Conservation (phyloP, 2,113 vertebrate genomes). For the Ciconia stormi region DNA sequence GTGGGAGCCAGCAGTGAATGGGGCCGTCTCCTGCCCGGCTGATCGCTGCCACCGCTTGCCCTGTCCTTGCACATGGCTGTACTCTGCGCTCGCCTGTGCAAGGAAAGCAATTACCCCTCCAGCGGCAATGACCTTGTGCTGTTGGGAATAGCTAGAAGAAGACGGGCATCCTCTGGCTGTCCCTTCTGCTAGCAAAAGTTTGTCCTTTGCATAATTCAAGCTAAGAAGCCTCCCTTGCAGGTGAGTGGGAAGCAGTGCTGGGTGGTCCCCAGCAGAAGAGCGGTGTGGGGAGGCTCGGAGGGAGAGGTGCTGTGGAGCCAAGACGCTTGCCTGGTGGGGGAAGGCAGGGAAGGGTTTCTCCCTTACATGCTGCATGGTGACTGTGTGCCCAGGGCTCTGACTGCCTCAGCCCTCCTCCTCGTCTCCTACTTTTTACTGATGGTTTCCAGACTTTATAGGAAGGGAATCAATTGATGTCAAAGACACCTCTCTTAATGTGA, state of each 20-base stretch:
- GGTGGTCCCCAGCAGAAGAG: neutral
- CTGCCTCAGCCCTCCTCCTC: neutral
- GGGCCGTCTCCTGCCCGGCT: neutral
- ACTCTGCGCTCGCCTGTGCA: neutral
- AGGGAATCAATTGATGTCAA: accelerated
- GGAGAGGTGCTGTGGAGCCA: neutral
- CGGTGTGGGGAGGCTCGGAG: accelerated
- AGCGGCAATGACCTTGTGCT: neutral
- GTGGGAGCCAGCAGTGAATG: neutral
- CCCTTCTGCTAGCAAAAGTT: neutral
- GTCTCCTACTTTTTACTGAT: neutral
- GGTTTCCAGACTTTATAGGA: neutral
- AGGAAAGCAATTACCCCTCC: neutral
- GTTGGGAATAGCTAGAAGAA: neutral
- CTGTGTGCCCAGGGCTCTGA: neutral
- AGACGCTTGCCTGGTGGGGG: accelerated
- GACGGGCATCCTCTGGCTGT: neutral
- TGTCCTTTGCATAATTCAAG: neutral
- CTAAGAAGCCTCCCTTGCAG: neutral
- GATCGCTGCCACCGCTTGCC: neutral
- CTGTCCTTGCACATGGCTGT: neutral
- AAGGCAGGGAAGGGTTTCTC: neutral
- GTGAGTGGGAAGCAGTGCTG: neutral
- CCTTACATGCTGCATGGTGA: accelerated
- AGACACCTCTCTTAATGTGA: neutral